Conservation (phyloP, 2,113 vertebrate species). For the Atractosteus spatula region DNA sequence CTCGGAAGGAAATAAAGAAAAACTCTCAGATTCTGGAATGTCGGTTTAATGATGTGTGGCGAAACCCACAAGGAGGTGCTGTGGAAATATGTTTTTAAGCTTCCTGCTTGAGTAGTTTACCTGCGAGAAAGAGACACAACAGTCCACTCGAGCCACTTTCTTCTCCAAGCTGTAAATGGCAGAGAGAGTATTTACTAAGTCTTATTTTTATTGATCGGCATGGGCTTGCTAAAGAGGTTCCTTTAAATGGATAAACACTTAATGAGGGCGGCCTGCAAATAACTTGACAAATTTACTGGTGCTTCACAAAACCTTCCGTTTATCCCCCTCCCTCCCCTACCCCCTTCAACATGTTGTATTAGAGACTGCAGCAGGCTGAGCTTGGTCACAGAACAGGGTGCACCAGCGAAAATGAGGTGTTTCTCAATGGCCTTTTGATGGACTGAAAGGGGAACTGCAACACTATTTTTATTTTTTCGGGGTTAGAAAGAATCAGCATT, state of each 20-base stretch:
- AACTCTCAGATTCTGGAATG: no score
- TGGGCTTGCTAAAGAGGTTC: constrained; percentile 40
- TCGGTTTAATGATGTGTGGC: no score
- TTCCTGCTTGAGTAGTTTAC: no score
- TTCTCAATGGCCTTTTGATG: not conserved
- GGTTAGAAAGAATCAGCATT: no score
- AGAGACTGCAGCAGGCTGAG: constrained; percentile 42
- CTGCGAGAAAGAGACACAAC: no score
- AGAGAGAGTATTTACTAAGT: no score
- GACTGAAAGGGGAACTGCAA: not conserved
- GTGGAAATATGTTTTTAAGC: no score
- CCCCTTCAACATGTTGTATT: constrained; percentile 60
- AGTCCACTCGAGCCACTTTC: no score
- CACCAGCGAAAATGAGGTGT: not conserved
- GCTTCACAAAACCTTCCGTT: constrained; percentile 25
- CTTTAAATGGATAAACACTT: constrained; percentile 43
- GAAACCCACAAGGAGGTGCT: no score
- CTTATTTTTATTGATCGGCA: constrained; percentile 42
- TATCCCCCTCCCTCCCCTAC: constrained; percentile 28
- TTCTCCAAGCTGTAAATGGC: no score
- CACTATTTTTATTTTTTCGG: no score
- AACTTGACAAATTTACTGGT: constrained; percentile 21
- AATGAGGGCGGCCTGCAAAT: constrained; percentile 34
- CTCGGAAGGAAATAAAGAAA: no score
- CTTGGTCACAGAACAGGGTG: constrained; percentile 24